Base-by-base conservation (phyloP, 2,888 invertebrate genomes). In the Caenorhabditis zanzibari region DNA sequence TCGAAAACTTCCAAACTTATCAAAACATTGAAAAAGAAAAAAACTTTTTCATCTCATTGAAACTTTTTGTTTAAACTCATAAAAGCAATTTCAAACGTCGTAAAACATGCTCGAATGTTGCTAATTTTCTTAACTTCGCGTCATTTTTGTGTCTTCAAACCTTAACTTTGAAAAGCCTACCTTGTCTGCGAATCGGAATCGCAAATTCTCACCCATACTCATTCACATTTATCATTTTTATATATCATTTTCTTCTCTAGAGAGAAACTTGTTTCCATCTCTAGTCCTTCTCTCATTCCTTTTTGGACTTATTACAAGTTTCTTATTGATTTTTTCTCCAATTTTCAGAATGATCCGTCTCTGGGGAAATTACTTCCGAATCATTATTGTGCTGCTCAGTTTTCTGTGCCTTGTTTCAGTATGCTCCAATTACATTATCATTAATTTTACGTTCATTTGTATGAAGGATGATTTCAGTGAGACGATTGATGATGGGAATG, bases 361-460 rank as follows among this genome's bases (percentile, higher is more conserved):
- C n/a, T 82, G 76, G 59, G 80, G 80, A 22, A 59, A 80, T 49
- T 81, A 83, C 26, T 88, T 84, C 56, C 83, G 88, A 9, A 52
- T 84, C 24, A 22, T 86, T 24, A 77, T 88, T 24, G 85, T 86
- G 10, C 49, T 64, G 9, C 47, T 86, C 61, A 82, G 82, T 19
- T 87, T 88, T 54, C 24, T 87, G 16, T 88, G 88, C 59, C 64
- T 88, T 7, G 85, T 87, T 2, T 84, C 87, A n/a, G 85, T 88
- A 6, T 86, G 86, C 54, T 87, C 84, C 44, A 88, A 88, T 71
- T 88, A 87, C 56, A 85, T 87, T 22, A 88, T 88, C 24, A 87
- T 89, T 41, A 88, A 89, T 59, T 88, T 89, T 58, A 88, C 89
- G n/a, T 87, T 89, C 56, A 89, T 89, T 52, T 89, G 89, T 73